Conservation (phyloP, 2,797 vertebrate species). For the Sebastes matsubarae region DNA sequence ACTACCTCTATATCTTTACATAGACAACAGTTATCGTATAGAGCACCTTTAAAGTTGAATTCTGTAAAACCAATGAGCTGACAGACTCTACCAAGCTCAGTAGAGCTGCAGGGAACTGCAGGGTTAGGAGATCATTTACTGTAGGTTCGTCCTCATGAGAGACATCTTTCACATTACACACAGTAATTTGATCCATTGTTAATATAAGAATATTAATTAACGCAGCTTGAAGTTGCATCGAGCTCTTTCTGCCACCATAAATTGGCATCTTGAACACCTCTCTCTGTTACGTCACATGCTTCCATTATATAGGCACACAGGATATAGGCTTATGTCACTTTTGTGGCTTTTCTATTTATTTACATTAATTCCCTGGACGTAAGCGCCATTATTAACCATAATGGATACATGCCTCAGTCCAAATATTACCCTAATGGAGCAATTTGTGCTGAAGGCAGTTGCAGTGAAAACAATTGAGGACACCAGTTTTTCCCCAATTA, state of each 20-base stretch:
- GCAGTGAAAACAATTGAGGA: constrained; percentile 21
- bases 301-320: neutral
- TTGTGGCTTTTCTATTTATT: neutral
- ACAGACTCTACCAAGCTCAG: neutral
- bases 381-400: neutral
- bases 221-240: neutral
- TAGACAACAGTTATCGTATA: no score
- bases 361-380: neutral
- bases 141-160: neutral
- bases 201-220: neutral
- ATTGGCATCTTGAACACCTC: neutral
- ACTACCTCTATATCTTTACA: no score
- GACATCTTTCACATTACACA: neutral
- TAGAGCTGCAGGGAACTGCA: neutral
- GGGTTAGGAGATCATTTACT: neutral
- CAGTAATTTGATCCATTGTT: neutral
- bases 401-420: neutral
- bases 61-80: neutral
- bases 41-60: neutral
- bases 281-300: neutral
- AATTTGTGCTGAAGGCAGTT: constrained; percentile 18
- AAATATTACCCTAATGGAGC: neutral
- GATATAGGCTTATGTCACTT: neutral
- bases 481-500: constrained; percentile 6
- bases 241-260: neutral